Evolutionary conservation across 1,140 invertebrate species (phyloP).

Genomic region (Liolophura sinensis): DNA sequence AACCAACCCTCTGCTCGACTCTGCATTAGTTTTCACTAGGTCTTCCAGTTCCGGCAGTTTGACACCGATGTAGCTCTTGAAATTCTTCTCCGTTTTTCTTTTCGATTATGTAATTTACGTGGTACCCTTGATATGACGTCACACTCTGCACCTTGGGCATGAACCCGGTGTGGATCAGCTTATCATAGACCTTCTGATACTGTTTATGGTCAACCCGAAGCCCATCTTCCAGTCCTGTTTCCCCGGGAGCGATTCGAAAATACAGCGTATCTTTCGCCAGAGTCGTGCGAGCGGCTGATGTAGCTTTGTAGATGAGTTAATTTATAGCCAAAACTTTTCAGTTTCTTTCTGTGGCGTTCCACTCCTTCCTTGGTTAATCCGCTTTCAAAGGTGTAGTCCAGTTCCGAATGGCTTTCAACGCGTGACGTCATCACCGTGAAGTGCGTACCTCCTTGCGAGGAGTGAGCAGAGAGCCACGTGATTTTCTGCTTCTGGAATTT

Average conservation of each 20-base stretch:
- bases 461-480: slow-evolving; percentile 42
- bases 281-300: slow-evolving; percentile 32
- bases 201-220: slow-evolving; percentile 41
- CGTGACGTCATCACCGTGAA: slow-evolving; percentile 38
- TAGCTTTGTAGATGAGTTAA: slow-evolving; percentile 49
- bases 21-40: slow-evolving; percentile 23
- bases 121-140: slow-evolving; percentile 26
- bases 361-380: slow-evolving; percentile 37
- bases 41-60: slow-evolving; percentile 23
- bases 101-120: slow-evolving; percentile 45
- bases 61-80: slow-evolving; percentile 39
- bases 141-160: slow-evolving; percentile 42
- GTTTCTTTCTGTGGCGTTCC: slow-evolving; percentile 32
- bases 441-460: slow-evolving; percentile 22
- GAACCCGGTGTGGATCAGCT: slow-evolving; percentile 43
- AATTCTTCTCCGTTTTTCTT: slow-evolving; percentile 28
- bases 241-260: slow-evolving; percentile 40
- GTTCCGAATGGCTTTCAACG: slow-evolving; percentile 4
- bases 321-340: slow-evolving; percentile 38
- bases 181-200: slow-evolving; percentile 40
- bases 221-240: slow-evolving; percentile 38
- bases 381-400: slow-evolving; percentile 33
- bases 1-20: slow-evolving; percentile 25
- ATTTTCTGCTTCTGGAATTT: slow-evolving; percentile 34
- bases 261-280: slow-evolving; percentile 25